phyloP scores from a whole-genome alignment of 2,888 invertebrate species.

The Dorcus parallelipipedus region DNA sequence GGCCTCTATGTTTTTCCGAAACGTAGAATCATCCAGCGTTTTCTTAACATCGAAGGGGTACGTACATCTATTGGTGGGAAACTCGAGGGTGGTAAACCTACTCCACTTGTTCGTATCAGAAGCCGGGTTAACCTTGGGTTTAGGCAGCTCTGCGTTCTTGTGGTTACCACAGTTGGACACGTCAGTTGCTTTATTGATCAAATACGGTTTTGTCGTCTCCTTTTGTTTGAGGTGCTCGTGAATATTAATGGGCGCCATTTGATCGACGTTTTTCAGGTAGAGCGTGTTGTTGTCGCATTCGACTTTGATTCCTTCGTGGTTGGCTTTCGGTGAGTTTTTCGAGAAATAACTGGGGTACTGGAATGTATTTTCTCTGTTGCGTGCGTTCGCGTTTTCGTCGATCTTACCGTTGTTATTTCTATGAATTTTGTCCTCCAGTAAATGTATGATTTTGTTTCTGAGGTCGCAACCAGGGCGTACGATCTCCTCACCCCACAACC shows the following conservation, averaged over 20 bases:
- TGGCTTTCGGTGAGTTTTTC: not conserved
- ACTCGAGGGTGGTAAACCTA: constrained; percentile 6
- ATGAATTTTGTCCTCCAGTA: constrained; percentile 35
- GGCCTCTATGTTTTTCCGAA: constrained; percentile 22
- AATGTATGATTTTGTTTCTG: constrained; percentile 37
- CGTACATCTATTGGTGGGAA: not conserved
- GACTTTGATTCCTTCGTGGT: constrained; percentile 9
- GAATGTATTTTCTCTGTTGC: not conserved
- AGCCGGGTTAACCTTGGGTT: not conserved
- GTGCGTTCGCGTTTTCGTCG: not conserved
- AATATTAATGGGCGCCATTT: not conserved
- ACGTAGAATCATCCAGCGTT: constrained; percentile 19
- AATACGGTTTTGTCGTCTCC: not conserved
- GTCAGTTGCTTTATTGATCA: no score
- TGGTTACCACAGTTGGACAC: not conserved
- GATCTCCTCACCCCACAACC: constrained; percentile 43
- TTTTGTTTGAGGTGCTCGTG: not conserved
- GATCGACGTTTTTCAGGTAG: constrained; percentile 4
- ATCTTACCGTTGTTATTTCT: not conserved
- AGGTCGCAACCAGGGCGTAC: constrained; percentile 41
- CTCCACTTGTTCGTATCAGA: not conserved
- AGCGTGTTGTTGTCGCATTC: constrained; percentile 14
- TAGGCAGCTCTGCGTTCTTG: not conserved
- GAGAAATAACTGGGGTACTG: not conserved
- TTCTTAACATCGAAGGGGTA: constrained; percentile 18